Evolutionary conservation across 2,113 vertebrate genomes (phyloP).

Genomic region (Cheirogaleus medius): DNA sequence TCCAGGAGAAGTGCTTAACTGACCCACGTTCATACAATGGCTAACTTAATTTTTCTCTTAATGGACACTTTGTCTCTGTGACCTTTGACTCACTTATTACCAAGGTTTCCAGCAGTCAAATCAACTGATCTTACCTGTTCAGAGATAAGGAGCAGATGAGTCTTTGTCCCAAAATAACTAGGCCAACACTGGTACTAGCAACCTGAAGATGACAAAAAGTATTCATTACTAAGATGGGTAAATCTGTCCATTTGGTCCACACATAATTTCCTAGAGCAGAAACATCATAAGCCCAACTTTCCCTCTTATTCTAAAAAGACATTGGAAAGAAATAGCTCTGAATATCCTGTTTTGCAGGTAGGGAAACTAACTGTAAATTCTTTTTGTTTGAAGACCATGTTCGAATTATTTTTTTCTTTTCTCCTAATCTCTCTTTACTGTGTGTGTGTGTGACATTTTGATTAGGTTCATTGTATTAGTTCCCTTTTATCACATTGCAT

Average conservation of each 20-base stretch:
- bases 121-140: conserved; percentile 81
- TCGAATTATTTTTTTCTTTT: neutral
- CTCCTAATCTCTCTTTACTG: neutral
- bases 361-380: neutral
- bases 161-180: conserved; percentile 81
- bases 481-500: neutral
- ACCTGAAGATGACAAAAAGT: conserved; percentile 69
- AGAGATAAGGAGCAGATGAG: conserved; percentile 82
- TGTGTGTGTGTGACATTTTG: neutral
- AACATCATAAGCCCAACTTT: neutral
- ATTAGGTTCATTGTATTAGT: neutral
- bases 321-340: neutral
- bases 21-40: neutral
- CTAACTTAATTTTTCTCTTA: neutral
- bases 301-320: conserved; percentile 40
- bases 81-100: conserved; percentile 1
- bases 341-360: neutral
- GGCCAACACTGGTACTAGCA: conserved; percentile 74
- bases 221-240: conserved; percentile 17
- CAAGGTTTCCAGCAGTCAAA: neutral
- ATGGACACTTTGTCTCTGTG: neutral
- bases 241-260: neutral
- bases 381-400: neutral
- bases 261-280: neutral
- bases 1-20: neutral